These are phyloP conservation scores for Platygyra sinensis DNA, from an alignment of 64 coral and sea anemone species.

Conservation along the genomic window DNA sequence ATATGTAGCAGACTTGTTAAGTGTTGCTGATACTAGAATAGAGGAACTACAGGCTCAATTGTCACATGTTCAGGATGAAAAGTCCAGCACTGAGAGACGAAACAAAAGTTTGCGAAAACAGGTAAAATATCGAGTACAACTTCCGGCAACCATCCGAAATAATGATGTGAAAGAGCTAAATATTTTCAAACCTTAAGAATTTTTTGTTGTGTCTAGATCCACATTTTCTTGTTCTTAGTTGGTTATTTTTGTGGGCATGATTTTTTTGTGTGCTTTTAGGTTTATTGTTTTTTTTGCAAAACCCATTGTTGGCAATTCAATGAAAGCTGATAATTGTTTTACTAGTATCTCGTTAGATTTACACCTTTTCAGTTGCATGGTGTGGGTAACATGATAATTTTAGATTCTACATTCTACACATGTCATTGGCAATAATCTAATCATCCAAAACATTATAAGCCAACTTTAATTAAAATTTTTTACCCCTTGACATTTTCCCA, in stretches of 20 bases:
- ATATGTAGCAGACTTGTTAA: slow-evolving; percentile 95
- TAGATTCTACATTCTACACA: background rate
- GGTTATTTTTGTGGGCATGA: background rate
- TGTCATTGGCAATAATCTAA: background rate
- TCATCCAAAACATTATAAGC: background rate
- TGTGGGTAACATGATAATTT: background rate
- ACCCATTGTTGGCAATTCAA: background rate
- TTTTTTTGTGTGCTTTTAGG: background rate
- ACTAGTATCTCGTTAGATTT: background rate
- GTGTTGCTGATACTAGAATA: slow-evolving; percentile 95
- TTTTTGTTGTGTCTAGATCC: background rate
- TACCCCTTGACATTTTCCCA: background rate
- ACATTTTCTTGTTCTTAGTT: background rate
- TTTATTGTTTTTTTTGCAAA: background rate
- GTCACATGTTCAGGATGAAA: slow-evolving; percentile 69
- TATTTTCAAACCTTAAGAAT: background rate
- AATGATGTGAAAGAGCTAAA: background rate
- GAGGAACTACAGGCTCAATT: slow-evolving; percentile 86
- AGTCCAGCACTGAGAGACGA: slow-evolving; percentile 80
- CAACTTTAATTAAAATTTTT: background rate
- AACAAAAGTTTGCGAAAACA: slow-evolving; percentile 98
- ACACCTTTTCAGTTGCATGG: background rate
- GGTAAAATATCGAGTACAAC: slow-evolving; percentile 40
- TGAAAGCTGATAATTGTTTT: background rate
- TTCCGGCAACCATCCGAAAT: background rate